Evolutionary conservation across 2,888 invertebrate species (phyloP).

Genomic region (Spicauda simplicius): DNA sequence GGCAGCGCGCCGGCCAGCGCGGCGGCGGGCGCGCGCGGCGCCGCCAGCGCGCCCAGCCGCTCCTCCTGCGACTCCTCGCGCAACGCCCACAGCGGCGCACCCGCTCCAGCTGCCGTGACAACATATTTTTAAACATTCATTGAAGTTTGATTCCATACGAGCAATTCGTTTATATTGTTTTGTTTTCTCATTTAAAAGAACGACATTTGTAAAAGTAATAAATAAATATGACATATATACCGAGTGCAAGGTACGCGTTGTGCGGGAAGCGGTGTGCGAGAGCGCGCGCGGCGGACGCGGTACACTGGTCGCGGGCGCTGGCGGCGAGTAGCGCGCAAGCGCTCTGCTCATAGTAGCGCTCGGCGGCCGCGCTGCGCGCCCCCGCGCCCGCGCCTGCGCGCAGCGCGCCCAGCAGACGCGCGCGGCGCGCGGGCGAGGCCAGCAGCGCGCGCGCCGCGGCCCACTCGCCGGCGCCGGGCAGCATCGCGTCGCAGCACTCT

Average conservation of each 20-base stretch:
- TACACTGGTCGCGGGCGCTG: conserved; percentile 39
- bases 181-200: no score
- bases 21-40: conserved; percentile 40
- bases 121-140: no score
- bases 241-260: conserved; percentile 53
- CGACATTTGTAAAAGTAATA: no score
- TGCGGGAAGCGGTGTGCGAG: conserved; percentile 51
- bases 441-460: conserved; percentile 52
- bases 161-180: no score
- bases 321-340: conserved; percentile 52
- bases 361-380: conserved; percentile 28
- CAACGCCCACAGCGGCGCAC: conserved; percentile 45
- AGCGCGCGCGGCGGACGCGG: conserved; percentile 44
- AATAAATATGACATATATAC: conserved; percentile 40
- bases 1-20: conserved; percentile 40
- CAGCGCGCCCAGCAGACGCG: conserved; percentile 39
- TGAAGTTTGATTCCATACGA: no score
- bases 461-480: conserved; percentile 57
- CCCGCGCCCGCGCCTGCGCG: conserved; percentile 28
- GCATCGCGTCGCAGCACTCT: conserved; percentile 44
- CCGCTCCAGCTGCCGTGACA: conserved; percentile 39
- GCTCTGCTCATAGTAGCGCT: conserved; percentile 59
- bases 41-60: conserved; percentile 30
- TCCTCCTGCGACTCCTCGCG: conserved; percentile 38
- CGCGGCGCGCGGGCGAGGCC: conserved; percentile 42